Conservation (phyloP, 2,797 vertebrate genomes). For the Neosilurus mollespiculum region DNA sequence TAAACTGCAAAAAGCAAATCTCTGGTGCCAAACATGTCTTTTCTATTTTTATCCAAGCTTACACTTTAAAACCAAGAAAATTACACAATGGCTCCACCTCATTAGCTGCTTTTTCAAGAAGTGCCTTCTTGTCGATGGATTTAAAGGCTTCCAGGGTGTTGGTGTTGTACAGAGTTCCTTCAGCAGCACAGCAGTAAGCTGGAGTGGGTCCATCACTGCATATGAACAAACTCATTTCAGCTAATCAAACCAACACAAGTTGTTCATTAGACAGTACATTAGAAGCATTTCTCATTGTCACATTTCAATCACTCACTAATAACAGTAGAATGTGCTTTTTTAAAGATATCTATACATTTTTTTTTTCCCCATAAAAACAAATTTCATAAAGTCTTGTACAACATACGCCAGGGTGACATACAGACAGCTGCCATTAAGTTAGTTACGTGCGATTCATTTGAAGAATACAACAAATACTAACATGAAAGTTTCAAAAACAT, state of each 20-base stretch:
- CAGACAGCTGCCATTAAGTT: neutral
- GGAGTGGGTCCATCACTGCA: conserved; percentile 79
- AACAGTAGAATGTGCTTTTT: neutral
- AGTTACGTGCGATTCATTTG: neutral
- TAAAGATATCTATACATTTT: neutral
- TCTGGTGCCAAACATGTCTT: no score
- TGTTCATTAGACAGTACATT: neutral
- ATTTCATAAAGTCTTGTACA: no score
- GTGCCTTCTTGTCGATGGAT: conserved; percentile 86
- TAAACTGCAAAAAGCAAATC: neutral
- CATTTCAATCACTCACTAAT: neutral
- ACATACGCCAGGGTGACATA: neutral
- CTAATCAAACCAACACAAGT: neutral
- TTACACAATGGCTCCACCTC: conserved; percentile 72
- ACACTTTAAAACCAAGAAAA: neutral
- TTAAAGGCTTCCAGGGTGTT: conserved; percentile 95
- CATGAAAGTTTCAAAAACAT: neutral
- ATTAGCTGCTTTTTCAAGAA: conserved; percentile 84
- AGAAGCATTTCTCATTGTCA: neutral
- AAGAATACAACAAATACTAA: neutral
- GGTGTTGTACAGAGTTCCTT: conserved; percentile 86
- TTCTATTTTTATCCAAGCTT: neutral
- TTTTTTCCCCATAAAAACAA: neutral
- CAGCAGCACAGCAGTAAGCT: conserved; percentile 81
- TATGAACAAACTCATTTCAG: neutral